Base-by-base conservation (phyloP, 1,140 invertebrate species). In the Danaus plexippus region DNA sequence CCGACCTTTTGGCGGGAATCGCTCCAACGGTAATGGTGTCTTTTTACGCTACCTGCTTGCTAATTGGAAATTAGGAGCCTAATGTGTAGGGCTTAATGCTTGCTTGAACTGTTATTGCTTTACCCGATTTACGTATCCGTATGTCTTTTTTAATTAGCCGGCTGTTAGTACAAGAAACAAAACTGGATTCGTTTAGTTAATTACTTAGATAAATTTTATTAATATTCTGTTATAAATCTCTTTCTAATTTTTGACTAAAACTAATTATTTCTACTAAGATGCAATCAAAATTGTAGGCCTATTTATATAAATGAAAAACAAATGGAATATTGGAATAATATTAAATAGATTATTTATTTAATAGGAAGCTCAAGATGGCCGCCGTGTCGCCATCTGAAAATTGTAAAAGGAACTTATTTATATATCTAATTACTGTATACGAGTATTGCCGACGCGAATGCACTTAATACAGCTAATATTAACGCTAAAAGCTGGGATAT, bases 21-120 rank as follows among this genome's bases (percentile, higher is more conserved):
- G 68, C 64, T 71, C 70, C 72, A 74, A 74, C 66, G 63, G 66
- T 80, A 84, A 85, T 85, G 77, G 77, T 76, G 69, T 80, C 81
- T 85, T 85, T 85, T 85, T 85, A 85, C 81, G 81, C 73, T 82
- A 85, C 81, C 79, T 85, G 81, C 74, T 76, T 85, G 75, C 77
- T 85, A 85, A 85, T 85, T 85, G 77, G 77, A 78, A 77, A 83
- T 80, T 83, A 81, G 75, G 71, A 66, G 71, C 63, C 71, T 75
- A 81, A 85, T 85, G 79, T 85, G 77, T 76, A 75, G 67, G 77
- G 73, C 67, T 77, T 84, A 81, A 75, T 78, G 67, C 53, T 63
- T 66, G 67, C 64, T 66, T 63, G 58, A 66, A 80, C 73, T 77
- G 75, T 82, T 80, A 76, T 80, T 76, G 73, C 74, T 49, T 68